Evolutionary conservation across 2,888 invertebrate species (phyloP), one percentile per base, ranked within the genome.

Genomic region (Dioctria rufipes): DNA sequence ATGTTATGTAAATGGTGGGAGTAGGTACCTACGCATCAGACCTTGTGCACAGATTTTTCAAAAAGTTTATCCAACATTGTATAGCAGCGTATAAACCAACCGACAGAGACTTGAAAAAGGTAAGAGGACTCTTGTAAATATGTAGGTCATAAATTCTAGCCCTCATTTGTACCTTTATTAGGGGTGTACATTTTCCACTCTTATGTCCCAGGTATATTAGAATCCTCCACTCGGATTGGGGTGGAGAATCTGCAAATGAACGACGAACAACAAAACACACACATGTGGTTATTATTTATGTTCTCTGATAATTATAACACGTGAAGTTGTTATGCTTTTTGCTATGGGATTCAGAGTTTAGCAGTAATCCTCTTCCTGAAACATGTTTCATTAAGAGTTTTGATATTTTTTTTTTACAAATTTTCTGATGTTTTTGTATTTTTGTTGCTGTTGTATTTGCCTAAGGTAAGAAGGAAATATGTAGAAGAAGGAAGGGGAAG

Each of bases 291-390:
- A 80, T 80, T 80, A 80, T 80, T 80, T 80, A 80, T 80, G 80
- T 80, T 60, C 60, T 69, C 13, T 42, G 78, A 78, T 82, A 82
- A 82, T 82, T 82, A 82, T 81, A 82, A 81, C 80, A 82, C 81
- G 81, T 82, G 81, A 60, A 82, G 78, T 78, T 80, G 75, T 81
- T 77, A 78, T 63, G 63, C 61, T 40, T n/a, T 78, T 63, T 65
- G 61, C 65, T 60, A 75, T 75, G 75, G 75, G 75, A 75, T 60
- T 71, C 71, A 51, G 67, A 25, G 25, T 25, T 25, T 67, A 43
- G 67, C 67, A 42, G 54, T 71, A 54, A 54, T 46, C 71, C 39
- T 54, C 54, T 11, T 37, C 39, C 43, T 71, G 71, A 40, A 67
- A 67, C 67, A 67, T 67, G 67, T 13, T 67, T 67, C 67, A 49